Evolutionary conservation across 2,797 vertebrate species (phyloP).

Genomic region (Chrysocyon brachyurus): DNA sequence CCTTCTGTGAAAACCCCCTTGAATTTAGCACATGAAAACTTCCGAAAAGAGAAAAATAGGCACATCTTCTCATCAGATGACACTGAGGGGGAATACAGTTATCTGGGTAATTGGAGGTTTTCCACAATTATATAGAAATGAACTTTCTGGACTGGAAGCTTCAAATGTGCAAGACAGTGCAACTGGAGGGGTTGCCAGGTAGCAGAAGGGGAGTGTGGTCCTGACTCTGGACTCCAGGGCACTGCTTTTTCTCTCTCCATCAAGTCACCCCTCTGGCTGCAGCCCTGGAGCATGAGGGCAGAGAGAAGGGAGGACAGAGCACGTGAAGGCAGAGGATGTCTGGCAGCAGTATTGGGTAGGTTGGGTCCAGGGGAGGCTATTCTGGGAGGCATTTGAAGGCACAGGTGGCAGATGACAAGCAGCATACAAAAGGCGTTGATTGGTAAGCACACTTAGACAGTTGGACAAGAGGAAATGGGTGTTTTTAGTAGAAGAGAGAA

Average conservation of each 20-base stretch:
- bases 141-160: background rate
- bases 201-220: background rate
- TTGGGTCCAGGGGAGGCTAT: background rate
- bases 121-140: background rate
- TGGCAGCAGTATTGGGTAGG: background rate
- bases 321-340: fast-evolving
- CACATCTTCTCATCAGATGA: background rate
- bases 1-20: background rate
- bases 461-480: background rate
- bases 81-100: background rate
- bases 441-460: background rate
- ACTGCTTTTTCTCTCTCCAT: background rate
- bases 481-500: background rate
- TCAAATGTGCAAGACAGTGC: background rate
- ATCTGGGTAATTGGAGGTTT: background rate
- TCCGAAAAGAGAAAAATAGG: background rate
- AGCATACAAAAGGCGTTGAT: background rate
- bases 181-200: background rate
- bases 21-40: background rate
- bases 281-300: background rate
- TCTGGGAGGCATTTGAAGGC: background rate
- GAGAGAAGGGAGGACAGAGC: fast-evolving
- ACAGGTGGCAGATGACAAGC: background rate
- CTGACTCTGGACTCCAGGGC: background rate
- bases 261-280: background rate